Base-by-base conservation (phyloP, 2,113 vertebrate genomes). In the Rhea pennata region DNA sequence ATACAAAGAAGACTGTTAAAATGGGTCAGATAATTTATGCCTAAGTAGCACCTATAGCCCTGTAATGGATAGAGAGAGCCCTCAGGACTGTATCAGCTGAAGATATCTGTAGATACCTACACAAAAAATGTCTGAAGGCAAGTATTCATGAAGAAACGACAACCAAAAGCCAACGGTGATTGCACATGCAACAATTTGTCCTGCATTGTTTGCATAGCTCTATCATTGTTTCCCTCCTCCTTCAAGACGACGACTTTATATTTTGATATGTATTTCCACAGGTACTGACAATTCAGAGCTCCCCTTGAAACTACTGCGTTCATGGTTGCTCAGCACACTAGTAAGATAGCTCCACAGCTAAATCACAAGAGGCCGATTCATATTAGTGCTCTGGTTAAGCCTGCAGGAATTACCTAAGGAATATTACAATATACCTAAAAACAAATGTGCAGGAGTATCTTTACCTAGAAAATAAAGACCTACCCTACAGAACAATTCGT, bases 321-420 rank as follows among this genome's bases (percentile, higher is more conserved):
- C n/a, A 12, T 0, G 4, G 85, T 11, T 72, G 53, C 83, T 71
- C 42, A 51, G 75, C 20, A 24, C 46, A 76, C 1, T 56, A 53
- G 15, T 12, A 56, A 67, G n/a, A 39, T 26, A 76, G 16, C 29
- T 27, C 73, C 46, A 23, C 5, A n/a, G 29, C 31, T 91, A 2
- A 0, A 50, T 5, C 36, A 7, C 0, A 8, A 72, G 9, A 59
- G 0, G 1, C 22, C 27, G 27, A 7, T 58, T 84, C 15, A 5
- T n/a, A 40, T 10, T 24, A 31, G 8, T 58, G 33, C 21, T 61
- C n/a, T 39, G 10, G 13, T 42, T 31, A 56, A 69, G 14, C 22
- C 48, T 58, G 33, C 7, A 53, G 23, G 8, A 70, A 88, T 2
- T 53, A 50, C 27, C 40, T 4, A 46, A 7, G 39, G 78, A 44